Evolutionary conservation across 2,888 invertebrate species (phyloP).

Genomic region (Orthosia gracilis): DNA sequence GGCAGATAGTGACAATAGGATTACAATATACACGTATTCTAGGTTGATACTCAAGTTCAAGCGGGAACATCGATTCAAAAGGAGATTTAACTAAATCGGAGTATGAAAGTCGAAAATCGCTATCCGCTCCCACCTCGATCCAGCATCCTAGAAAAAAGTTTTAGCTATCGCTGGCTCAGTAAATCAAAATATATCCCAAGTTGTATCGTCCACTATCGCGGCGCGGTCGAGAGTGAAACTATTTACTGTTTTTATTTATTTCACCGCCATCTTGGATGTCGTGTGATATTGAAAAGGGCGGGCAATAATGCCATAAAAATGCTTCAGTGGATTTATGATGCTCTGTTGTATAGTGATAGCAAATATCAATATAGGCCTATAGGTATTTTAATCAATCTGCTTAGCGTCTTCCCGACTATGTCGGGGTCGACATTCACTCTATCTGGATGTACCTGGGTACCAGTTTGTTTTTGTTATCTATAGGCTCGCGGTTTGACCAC

Average conservation of each 20-base stretch:
- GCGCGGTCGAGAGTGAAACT: slow-evolving; percentile 50
- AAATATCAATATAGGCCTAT: neutral
- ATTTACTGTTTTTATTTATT: slow-evolving; percentile 58
- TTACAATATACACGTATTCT: no score
- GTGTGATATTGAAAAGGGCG: slow-evolving; percentile 46
- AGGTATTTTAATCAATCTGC: neutral
- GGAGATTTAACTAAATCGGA: no score
- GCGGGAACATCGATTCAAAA: no score
- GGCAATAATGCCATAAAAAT: slow-evolving; percentile 24
- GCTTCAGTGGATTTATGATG: slow-evolving; percentile 16
- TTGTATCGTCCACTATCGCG: slow-evolving; percentile 61
- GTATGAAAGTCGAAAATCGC: slow-evolving; percentile 31
- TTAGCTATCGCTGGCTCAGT: slow-evolving; percentile 67
- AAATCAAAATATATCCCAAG: slow-evolving; percentile 73
- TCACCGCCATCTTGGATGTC: slow-evolving; percentile 39
- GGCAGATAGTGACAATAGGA: no score
- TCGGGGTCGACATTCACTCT: no score
- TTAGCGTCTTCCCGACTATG: neutral
- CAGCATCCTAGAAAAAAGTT: slow-evolving; percentile 50
- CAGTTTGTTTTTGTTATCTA: no score
- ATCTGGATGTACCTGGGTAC: neutral
- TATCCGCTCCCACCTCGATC: slow-evolving; percentile 5
- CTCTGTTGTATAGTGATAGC: neutral
- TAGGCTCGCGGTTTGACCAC: no score
- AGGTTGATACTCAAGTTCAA: no score